Evolutionary conservation across 2,888 invertebrate species (phyloP).

Genomic region (Ophion ventricosus): DNA sequence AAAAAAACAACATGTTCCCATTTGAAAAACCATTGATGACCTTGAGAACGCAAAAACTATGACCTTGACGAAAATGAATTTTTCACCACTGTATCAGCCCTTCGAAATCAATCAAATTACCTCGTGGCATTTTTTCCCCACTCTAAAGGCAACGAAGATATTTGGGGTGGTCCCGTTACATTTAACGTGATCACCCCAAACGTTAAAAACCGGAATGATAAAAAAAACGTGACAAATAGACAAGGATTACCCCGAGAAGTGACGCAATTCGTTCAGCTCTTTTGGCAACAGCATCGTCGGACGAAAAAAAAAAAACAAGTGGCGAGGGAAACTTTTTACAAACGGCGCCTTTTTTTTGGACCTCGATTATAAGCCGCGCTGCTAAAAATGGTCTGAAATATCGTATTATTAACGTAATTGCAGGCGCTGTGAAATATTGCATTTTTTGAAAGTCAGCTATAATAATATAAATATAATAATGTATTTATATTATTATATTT

Average conservation of each 20-base stretch:
- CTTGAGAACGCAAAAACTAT: no score
- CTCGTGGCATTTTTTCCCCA: no score
- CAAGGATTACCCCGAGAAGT: slow-evolving; percentile 39
- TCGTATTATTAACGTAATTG: background rate
- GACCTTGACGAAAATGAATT: no score
- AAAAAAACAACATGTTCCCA: no score
- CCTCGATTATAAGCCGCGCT: background rate
- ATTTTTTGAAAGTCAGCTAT: background rate
- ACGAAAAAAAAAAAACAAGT: slow-evolving; percentile 7
- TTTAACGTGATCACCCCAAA: no score
- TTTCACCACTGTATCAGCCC: no score
- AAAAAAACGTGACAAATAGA: slow-evolving; percentile 53
- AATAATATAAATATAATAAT: no score
- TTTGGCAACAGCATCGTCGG: slow-evolving; percentile 21
- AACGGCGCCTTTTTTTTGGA: background rate
- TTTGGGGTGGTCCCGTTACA: no score
- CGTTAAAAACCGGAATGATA: background rate
- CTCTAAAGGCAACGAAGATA: no score
- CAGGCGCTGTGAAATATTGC: background rate
- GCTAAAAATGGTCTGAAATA: background rate
- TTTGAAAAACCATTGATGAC: no score
- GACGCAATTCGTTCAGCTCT: slow-evolving; percentile 35
- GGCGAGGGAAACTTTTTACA: slow-evolving; percentile 6
- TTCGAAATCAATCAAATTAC: no score
- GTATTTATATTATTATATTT: no score